Conservation (phyloP, 2,113 vertebrate genomes). For the Dicaeum eximium region DNA sequence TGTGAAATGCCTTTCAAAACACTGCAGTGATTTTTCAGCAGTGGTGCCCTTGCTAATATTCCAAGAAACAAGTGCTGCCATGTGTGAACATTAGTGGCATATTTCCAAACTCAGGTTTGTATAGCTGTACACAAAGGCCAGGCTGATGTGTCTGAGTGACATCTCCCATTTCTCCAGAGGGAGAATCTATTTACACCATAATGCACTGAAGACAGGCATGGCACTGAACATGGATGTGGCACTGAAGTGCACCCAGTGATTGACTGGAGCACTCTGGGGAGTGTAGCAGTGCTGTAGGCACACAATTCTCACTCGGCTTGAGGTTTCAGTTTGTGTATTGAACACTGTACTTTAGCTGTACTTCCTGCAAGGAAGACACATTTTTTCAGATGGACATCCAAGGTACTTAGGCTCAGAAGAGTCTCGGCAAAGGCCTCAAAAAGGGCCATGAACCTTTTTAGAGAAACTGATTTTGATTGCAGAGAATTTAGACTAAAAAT, state of each 20-base stretch:
- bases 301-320: background rate
- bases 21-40: background rate
- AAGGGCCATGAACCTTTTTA: background rate
- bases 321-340: background rate
- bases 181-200: fast-evolving
- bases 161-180: background rate
- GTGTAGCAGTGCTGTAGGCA: background rate
- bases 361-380: background rate
- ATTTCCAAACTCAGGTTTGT: background rate
- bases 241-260: background rate
- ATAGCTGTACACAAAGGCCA: background rate
- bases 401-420: background rate
- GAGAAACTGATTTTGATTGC: background rate
- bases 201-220: background rate
- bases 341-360: background rate
- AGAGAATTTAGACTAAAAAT: background rate
- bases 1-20: background rate
- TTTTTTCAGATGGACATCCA: background rate
- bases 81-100: background rate
- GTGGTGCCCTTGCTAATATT: background rate
- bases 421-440: background rate
- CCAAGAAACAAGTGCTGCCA: background rate
- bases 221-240: background rate
- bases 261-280: background rate
- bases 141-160: background rate